Conservation (phyloP, 2,888 invertebrate species). For the Neoscelio sp. region DNA sequence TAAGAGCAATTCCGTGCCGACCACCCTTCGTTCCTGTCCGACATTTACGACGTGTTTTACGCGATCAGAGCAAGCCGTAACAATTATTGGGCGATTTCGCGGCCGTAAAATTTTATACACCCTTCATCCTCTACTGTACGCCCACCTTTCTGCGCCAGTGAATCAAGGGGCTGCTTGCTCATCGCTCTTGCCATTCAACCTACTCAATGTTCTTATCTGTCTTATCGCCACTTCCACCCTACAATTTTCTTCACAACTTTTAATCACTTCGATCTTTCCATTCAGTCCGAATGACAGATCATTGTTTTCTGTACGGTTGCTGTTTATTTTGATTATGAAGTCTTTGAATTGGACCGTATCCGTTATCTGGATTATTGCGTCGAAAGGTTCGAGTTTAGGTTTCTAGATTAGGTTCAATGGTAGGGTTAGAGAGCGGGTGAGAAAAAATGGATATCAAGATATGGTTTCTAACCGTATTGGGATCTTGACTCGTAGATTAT, state of each 20-base stretch:
- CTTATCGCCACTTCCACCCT: constrained; percentile 47
- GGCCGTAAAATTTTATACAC: constrained; percentile 82
- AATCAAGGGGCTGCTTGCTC: constrained; percentile 71
- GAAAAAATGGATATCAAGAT: no score
- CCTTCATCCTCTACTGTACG: constrained; percentile 62
- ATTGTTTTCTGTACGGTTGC: constrained; percentile 71
- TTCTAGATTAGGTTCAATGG: no score
- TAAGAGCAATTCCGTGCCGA: constrained; percentile 75
- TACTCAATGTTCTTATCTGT: constrained; percentile 54
- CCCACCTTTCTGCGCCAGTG: constrained; percentile 67
- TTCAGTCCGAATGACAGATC: constrained; percentile 60
- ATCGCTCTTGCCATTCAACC: constrained; percentile 61
- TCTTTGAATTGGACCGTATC: constrained; percentile 52
- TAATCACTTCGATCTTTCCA: constrained; percentile 54
- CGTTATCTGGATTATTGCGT: not conserved
- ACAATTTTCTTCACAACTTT: constrained; percentile 44
- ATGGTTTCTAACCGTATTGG: no score
- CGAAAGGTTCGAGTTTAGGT: not conserved
- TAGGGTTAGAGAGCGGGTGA: no score
- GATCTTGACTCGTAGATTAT: no score
- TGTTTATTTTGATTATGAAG: constrained; percentile 75
- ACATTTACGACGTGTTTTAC: constrained; percentile 83
- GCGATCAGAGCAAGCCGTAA: constrained; percentile 82
- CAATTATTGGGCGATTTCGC: constrained; percentile 83
- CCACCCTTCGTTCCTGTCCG: constrained; percentile 75